phyloP scores from a whole-genome alignment of 1,140 invertebrate species.

The Epicauta chinensis region DNA sequence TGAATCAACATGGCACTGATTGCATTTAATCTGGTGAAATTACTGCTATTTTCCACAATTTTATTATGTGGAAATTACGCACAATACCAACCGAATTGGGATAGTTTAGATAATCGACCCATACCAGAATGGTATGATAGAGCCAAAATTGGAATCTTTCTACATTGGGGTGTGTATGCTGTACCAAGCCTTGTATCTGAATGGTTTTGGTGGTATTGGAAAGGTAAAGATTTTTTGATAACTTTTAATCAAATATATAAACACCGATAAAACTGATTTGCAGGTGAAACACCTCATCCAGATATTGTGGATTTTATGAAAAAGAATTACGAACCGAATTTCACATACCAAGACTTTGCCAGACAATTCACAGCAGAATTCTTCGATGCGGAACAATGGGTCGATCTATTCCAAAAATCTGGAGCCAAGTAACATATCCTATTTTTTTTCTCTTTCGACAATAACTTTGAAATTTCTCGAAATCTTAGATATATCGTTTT shows the following conservation, averaged over 20 bases:
- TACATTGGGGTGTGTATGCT: slow-evolving; percentile 86
- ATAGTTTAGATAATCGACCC: slow-evolving; percentile 70
- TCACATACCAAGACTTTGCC: slow-evolving; percentile 83
- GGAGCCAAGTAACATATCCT: slow-evolving; percentile 75
- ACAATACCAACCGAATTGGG: slow-evolving; percentile 62
- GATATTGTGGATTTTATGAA: slow-evolving; percentile 57
- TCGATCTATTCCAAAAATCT: slow-evolving; percentile 62
- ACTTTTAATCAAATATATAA: too few species aligned
- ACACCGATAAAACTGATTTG: too few species aligned
- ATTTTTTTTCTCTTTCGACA: background rate
- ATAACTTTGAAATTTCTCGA: slow-evolving; percentile 1
- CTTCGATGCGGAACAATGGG: slow-evolving; percentile 73
- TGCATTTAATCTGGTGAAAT: too few species aligned
- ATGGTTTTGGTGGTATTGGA: slow-evolving; percentile 80
- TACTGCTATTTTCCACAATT: too few species aligned
- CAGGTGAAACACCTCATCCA: background rate
- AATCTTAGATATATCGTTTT: slow-evolving; percentile 73
- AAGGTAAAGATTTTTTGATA: slow-evolving; percentile 47
- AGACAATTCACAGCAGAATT: slow-evolving; percentile 75
- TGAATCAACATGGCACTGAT: too few species aligned
- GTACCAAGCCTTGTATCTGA: slow-evolving; percentile 75
- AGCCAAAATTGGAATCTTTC: slow-evolving; percentile 84
- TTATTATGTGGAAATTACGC: too few species aligned
- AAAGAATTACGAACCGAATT: slow-evolving; percentile 69
- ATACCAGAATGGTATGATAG: slow-evolving; percentile 81